Percentiles rank a stretch among this genome's conserved stretches.
These are phyloP conservation scores for Chaenogobius annularis DNA, from an alignment of 2,113 vertebrate genomes.

Conservation along the genomic window DNA sequence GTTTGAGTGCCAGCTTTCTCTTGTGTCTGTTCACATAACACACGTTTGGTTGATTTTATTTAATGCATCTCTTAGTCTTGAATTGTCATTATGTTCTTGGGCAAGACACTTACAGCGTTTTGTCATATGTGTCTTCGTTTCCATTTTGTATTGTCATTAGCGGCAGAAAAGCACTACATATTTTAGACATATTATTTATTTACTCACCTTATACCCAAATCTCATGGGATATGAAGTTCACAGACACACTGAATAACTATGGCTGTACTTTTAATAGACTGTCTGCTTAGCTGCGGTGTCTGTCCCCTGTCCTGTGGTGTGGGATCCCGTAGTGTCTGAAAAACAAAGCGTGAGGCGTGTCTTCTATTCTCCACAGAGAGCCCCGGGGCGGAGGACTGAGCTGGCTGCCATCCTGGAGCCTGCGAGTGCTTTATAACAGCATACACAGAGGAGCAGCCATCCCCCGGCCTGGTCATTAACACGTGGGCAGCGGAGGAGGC, in stretches of 20 bases:
- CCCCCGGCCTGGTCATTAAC: slow-evolving; percentile 73
- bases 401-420: slow-evolving; percentile 76
- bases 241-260: slow-evolving; percentile 30
- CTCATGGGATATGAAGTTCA: slow-evolving; percentile 4
- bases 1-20: no score
- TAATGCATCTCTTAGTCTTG: no score
- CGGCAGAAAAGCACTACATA: not conserved
- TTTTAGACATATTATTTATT: not conserved
- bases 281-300: slow-evolving; percentile 40
- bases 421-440: slow-evolving; percentile 78
- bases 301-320: slow-evolving; percentile 47
- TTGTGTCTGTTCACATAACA: no score
- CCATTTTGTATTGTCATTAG: not conserved
- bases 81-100: no score
- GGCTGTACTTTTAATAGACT: slow-evolving; percentile 43
- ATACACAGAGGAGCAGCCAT: slow-evolving; percentile 69
- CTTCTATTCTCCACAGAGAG: slow-evolving; percentile 65
- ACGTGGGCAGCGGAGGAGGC: slow-evolving; percentile 66
- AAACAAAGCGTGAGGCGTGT: slow-evolving; percentile 75
- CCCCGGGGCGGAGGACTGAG: slow-evolving; percentile 73
- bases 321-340: slow-evolving; percentile 58
- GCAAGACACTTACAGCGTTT: not conserved
- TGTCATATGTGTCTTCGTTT: not conserved
- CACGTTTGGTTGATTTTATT: no score
- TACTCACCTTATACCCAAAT: not conserved